phyloP scores from a whole-genome alignment of 2,113 vertebrate species.

The Phrynosoma blainvillii region DNA sequence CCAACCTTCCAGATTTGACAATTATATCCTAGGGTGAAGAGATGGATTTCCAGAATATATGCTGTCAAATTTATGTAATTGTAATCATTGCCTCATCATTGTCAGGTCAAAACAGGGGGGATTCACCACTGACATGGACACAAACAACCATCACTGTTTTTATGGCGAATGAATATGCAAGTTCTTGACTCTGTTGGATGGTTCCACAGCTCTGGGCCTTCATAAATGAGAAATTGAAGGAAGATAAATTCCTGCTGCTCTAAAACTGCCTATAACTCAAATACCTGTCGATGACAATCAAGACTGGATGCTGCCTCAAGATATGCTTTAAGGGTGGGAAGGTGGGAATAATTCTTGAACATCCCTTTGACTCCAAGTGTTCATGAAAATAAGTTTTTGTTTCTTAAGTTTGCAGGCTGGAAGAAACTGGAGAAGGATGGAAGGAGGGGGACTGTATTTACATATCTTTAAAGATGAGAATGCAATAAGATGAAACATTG shows the following conservation, averaged over 20 bases:
- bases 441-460: conserved; percentile 58
- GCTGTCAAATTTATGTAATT: too few relatives aligned
- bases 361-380: conserved; percentile 27
- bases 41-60: too few relatives aligned
- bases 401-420: conserved; percentile 61
- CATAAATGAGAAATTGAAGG: background rate
- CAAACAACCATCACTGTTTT: background rate
- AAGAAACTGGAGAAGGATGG: conserved; percentile 23
- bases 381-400: conserved; percentile 59
- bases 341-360: conserved; percentile 27
- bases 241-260: background rate
- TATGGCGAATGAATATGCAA: background rate
- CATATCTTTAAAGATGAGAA: conserved; percentile 69
- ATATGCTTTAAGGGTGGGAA: conserved; percentile 33
- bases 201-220: background rate
- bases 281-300: too few relatives aligned
- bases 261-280: background rate
- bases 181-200: background rate
- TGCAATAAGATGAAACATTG: conserved; percentile 60
- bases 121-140: too few relatives aligned
- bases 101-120: too few relatives aligned
- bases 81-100: too few relatives aligned
- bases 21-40: too few relatives aligned
- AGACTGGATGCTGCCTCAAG: background rate
- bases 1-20: too few relatives aligned